Base-by-base conservation (phyloP, 2,888 invertebrate genomes). In the Catocala fraxini region DNA sequence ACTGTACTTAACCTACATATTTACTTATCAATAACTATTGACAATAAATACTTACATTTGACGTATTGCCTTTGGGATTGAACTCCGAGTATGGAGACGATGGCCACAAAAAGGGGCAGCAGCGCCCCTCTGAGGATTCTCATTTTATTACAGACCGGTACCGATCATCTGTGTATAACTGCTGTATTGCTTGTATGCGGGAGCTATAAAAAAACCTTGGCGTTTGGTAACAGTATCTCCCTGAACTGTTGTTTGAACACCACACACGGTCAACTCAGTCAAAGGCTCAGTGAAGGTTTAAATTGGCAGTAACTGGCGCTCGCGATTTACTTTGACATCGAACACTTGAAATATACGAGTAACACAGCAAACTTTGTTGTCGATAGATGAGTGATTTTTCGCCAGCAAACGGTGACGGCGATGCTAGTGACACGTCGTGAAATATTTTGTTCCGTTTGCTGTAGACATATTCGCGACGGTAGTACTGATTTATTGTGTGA, bases 31-130 rank as follows among this genome's bases (percentile, higher is more conserved):
- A 7, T 39, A 34, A 51, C 9, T 25, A 54, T 47, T 43, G 6
- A 25, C 48, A 63, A n/a, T 55, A 13, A 48, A 73, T 90, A 92
- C 92, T 91, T 83, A 92, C 92, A 88, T 70, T 60, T 74, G 65
- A 86, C 66, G 68, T 68, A 73, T 55, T 91, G 89, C 9, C 35
- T 39, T 7, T 25, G 25, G 25, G 85, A 79, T 43, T 79, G 79
- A 12, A 80, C 80, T 49, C 79, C 69, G 43, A 70, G 58, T 39
- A 82, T 51, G 49, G 78, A 65, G n/a, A 73, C 62, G 43, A 75
- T 67, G 35, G 83, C 70, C 58, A 89, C 69, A 6, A 89, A 74
- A 52, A 91, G 81, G 84, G 84, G 83, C 83, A 83, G 59, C 59
- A 76, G 72, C 60, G 84, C 83, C 88, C 87, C 84, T 73, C 73